These are phyloP conservation scores for Cylloceria caligata DNA, from an alignment of 2,888 invertebrate genomes.

Conservation along the genomic window DNA sequence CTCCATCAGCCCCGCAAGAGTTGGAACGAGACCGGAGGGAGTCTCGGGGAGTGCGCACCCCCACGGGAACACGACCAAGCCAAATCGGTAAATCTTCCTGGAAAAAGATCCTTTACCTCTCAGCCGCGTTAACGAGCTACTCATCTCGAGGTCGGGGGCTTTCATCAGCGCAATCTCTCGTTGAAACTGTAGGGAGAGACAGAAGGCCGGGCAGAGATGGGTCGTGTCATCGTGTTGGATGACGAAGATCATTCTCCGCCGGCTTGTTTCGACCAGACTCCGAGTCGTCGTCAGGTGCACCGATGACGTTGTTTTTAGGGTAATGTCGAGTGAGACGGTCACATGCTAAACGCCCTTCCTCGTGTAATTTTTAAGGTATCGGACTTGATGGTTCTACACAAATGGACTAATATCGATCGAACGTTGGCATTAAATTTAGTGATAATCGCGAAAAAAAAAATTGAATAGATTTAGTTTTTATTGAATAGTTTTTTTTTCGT, in stretches of 20 bases:
- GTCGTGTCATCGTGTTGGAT: slow-evolving; percentile 2
- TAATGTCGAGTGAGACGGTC: neutral
- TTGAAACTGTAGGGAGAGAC: neutral
- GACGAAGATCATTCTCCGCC: neutral
- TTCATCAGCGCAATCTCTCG: slow-evolving; percentile 20
- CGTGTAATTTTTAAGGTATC: too few relatives aligned
- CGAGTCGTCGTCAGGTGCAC: slow-evolving; percentile 40
- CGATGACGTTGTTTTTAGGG: neutral
- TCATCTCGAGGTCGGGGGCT: slow-evolving; percentile 55
- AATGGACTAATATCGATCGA: too few relatives aligned
- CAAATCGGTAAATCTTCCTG: slow-evolving; percentile 48
- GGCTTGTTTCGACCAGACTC: slow-evolving; percentile 38
- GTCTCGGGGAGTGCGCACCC: slow-evolving; percentile 39
- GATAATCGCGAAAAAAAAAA: too few relatives aligned
- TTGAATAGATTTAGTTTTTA: too few relatives aligned
- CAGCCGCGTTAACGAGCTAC: slow-evolving; percentile 59
- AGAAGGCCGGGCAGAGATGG: slow-evolving; percentile 5
- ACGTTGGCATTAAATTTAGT: too few relatives aligned
- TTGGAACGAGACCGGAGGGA: slow-evolving; percentile 39
- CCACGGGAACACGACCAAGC: slow-evolving; percentile 61
- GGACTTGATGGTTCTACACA: too few relatives aligned
- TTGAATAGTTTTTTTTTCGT: too few relatives aligned
- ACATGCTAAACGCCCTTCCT: too few relatives aligned
- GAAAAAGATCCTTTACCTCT: slow-evolving; percentile 54
- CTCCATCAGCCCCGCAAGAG: slow-evolving; percentile 23